Base-by-base conservation (phyloP, 2,888 invertebrate genomes). In the Agrochola lota region DNA sequence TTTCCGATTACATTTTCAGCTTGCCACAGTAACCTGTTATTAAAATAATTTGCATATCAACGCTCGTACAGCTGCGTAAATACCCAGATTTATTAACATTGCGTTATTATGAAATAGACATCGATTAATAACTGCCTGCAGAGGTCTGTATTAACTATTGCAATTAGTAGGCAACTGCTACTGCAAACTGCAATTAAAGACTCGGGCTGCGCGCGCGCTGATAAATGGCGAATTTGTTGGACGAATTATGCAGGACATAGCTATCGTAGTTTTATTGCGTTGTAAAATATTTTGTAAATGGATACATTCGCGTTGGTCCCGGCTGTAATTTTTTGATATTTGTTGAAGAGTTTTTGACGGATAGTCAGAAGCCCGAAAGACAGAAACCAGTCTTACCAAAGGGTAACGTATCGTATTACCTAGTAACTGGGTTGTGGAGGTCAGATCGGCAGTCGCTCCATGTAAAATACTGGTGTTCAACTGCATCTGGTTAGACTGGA, bases 101-200 rank as follows among this genome's bases (percentile, higher is more conserved):
- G 64, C 69, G 40, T 76, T 59, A 62, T 83, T 83, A 83, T 75
- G 60, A 66, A 75, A 78, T 78, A 64, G 55, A 69, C 52, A 73
- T 67, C 66, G 30, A 86, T 81, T 84, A 78, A 81, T 84, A 83
- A 81, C 80, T 72, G 71, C 40, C 59, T 17, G 59, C 15, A 62
- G 26, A 67, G 59, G 72, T 52, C 49, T 74, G 79, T 43, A 43
- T 43, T 43, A 64, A 78, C 82, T 78, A 82, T 77, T 81, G 73
- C 74, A 88, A 86, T 88, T 84, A 88, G 79, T 74, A 46, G 35
- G 63, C 52, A 64, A 81, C 74, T 78, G 78, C 82, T 85, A 86
- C 87, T 87, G 85, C 83, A 85, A 86, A 85, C 86, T 87, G 86
- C 83, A 86, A 87, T 88, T 85, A 83, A 81, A 46, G 70, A 55